phyloP scores from a whole-genome alignment of 2,797 vertebrate genomes.

The Prionace glauca region DNA sequence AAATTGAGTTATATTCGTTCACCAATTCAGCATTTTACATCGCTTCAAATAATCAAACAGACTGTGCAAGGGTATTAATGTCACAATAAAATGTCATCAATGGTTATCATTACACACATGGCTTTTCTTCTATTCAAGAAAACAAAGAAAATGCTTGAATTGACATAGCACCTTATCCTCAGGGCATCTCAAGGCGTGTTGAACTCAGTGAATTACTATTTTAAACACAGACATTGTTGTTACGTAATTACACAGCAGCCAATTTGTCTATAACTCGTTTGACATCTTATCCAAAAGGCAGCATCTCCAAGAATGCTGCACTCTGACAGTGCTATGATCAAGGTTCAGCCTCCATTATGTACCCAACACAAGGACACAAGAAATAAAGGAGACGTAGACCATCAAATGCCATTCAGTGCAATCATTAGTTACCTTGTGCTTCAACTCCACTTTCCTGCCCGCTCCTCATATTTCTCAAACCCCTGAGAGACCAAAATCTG shows the following conservation, averaged over 20 bases:
- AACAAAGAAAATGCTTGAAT: background rate
- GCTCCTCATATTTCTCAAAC: too few relatives aligned
- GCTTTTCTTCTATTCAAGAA: background rate
- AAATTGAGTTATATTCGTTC: background rate
- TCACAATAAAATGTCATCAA: background rate
- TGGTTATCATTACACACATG: background rate
- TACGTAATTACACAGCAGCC: background rate
- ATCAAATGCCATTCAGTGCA: too few relatives aligned
- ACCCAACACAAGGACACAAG: background rate
- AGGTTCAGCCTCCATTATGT: background rate
- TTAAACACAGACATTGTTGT: background rate
- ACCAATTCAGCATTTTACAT: background rate
- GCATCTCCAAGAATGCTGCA: background rate
- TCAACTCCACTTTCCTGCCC: too few relatives aligned
- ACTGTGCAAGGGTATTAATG: background rate
- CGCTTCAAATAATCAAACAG: background rate
- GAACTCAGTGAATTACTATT: background rate
- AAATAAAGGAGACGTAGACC: too few relatives aligned
- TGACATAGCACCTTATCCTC: background rate
- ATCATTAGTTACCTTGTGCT: too few relatives aligned
- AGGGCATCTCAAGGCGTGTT: background rate
- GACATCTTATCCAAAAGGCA: background rate
- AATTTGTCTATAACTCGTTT: background rate
- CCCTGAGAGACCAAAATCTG: too few relatives aligned
- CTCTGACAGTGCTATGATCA: background rate